Conservation (phyloP, 1,140 invertebrate genomes). For the Drosophila bocqueti region DNA sequence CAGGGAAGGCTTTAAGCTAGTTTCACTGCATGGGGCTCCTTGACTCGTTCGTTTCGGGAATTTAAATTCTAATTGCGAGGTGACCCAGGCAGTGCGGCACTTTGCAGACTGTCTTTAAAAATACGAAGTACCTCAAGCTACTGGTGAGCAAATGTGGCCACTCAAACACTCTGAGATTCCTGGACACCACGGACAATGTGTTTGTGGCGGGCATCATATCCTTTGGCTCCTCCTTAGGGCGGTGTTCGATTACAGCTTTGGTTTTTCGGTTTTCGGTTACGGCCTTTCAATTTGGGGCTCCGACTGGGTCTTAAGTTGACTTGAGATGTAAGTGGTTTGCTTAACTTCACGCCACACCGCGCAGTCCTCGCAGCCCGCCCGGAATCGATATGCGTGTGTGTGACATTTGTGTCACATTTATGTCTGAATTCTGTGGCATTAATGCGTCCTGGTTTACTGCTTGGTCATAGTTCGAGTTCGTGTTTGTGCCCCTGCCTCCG, state of each 20-base stretch:
- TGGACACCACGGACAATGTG: constrained; percentile 28
- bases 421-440: constrained; percentile 72
- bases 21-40: background rate
- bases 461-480: constrained; percentile 44
- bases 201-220: constrained; percentile 9
- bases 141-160: background rate
- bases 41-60: background rate
- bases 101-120: background rate
- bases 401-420: constrained; percentile 81
- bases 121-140: background rate
- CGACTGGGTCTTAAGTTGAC: constrained; percentile 39
- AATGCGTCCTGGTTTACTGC: constrained; percentile 70
- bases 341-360: constrained; percentile 22
- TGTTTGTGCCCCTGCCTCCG: constrained; percentile 4
- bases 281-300: constrained; percentile 50
- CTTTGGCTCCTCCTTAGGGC: background rate
- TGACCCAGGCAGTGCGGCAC: background rate
- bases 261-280: constrained; percentile 52
- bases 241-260: constrained; percentile 55
- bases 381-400: constrained; percentile 71
- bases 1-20: background rate
- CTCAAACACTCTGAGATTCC: constrained; percentile 12
- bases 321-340: constrained; percentile 59
- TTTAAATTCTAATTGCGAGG: background rate
- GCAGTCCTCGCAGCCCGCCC: background rate